Percentiles rank a stretch among this genome's conserved stretches.
phyloP scores from a whole-genome alignment of 2,797 vertebrate species.

The Chelon auratus region DNA sequence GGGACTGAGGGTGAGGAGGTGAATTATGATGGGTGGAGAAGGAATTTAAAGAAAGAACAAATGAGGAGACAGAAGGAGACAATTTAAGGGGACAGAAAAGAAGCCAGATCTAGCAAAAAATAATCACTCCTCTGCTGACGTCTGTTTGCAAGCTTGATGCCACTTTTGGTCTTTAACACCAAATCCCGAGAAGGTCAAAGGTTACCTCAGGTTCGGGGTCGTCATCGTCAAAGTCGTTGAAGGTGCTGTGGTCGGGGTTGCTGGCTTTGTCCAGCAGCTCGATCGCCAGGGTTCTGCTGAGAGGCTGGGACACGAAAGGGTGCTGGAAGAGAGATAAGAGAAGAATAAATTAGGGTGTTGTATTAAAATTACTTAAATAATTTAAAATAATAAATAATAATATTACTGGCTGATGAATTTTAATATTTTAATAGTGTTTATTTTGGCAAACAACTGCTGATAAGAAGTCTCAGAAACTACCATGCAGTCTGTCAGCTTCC shows the following conservation, averaged over 20 bases:
- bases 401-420: too few species aligned
- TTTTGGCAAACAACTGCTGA: too few species aligned
- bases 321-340: slow-evolving; percentile 83
- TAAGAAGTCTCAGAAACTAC: too few species aligned
- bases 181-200: slow-evolving; percentile 31
- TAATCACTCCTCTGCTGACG: slow-evolving; percentile 14
- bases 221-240: slow-evolving; percentile 94
- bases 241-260: slow-evolving; percentile 97
- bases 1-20: slow-evolving; percentile 20
- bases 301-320: slow-evolving; percentile 95
- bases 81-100: slow-evolving; percentile 27
- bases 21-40: slow-evolving; percentile 1
- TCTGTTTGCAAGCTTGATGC: not conserved
- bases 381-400: too few species aligned
- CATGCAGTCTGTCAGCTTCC: too few species aligned
- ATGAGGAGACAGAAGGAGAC: slow-evolving; percentile 32
- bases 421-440: too few species aligned
- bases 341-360: not conserved
- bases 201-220: slow-evolving; percentile 92
- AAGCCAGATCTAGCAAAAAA: slow-evolving; percentile 36
- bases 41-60: slow-evolving; percentile 22
- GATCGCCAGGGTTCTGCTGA: slow-evolving; percentile 96
- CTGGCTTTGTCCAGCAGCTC: slow-evolving; percentile 96
- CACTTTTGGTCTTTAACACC: slow-evolving; percentile 3
- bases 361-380: not conserved